Conservation (phyloP, 2,113 vertebrate genomes). For the Salvelinus sp. region DNA sequence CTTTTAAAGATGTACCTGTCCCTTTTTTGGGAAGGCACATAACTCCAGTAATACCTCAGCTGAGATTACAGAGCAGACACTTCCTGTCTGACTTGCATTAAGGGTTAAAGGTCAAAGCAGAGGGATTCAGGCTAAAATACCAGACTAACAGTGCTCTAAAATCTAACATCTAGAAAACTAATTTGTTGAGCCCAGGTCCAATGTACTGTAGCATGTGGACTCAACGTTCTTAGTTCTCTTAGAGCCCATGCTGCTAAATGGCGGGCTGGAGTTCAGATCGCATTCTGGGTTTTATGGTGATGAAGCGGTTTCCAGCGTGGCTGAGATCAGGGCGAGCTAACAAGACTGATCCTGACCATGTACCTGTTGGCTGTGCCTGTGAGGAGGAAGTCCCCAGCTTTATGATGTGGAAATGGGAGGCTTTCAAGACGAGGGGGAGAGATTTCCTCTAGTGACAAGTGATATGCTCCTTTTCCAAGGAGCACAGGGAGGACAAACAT, state of each 20-base stretch:
- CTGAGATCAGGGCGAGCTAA: background rate
- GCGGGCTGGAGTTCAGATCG: background rate
- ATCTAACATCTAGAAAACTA: background rate
- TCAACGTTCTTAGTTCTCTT: background rate
- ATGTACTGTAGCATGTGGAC: background rate
- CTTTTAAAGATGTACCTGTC: background rate
- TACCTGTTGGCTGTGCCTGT: slow-evolving; percentile 10
- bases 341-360: background rate
- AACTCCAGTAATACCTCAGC: background rate
- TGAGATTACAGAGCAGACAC: background rate
- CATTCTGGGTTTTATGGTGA: slow-evolving; percentile 1
- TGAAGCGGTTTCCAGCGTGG: background rate
- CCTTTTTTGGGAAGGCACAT: background rate
- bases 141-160: background rate
- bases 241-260: background rate
- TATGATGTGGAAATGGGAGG: slow-evolving; percentile 14
- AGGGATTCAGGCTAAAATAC: background rate
- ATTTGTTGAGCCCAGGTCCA: background rate
- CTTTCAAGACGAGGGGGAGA: slow-evolving; percentile 19
- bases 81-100: background rate
- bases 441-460: slow-evolving; percentile 10
- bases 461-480: background rate
- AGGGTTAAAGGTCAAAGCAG: background rate
- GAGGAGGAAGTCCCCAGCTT: slow-evolving; percentile 9
- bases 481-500: slow-evolving; percentile 8